phyloP scores from a whole-genome alignment of 2,113 vertebrate genomes.

The Entelurus aequoreus region DNA sequence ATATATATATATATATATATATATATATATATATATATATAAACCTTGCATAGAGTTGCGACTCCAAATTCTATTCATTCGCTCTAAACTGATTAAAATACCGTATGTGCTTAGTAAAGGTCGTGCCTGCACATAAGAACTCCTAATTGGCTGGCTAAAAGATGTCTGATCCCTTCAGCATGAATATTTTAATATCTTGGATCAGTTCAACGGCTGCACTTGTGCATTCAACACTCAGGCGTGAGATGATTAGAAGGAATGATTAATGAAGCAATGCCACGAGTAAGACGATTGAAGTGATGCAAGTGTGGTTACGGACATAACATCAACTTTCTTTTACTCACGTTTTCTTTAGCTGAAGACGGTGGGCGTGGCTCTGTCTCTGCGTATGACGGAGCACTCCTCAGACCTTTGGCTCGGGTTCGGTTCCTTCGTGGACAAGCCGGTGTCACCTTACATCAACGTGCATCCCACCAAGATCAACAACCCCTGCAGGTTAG shows the following conservation, averaged over 20 bases:
- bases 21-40: too few species aligned
- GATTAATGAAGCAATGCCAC: not conserved
- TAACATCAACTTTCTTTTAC: not conserved
- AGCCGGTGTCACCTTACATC: constrained; percentile 94
- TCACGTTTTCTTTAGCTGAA: constrained; percentile 70
- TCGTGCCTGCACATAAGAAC: not conserved
- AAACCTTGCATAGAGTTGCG: too few species aligned
- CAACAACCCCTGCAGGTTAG: constrained; percentile 91
- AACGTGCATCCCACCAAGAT: constrained; percentile 92
- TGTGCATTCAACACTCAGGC: not conserved
- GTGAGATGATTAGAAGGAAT: not conserved
- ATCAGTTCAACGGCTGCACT: not conserved
- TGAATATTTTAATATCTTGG: not conserved
- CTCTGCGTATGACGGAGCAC: constrained; percentile 85
- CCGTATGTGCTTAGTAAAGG: too few species aligned
- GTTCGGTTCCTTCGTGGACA: constrained; percentile 97
- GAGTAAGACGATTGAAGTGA: not conserved
- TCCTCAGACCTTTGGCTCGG: constrained; percentile 89
- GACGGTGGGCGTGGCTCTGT: constrained; percentile 85
- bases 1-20: too few species aligned
- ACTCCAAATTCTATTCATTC: too few species aligned
- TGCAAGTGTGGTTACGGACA: not conserved
- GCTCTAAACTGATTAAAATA: too few species aligned
- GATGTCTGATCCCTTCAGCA: not conserved
- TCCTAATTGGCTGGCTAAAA: not conserved